phyloP scores from a whole-genome alignment of 2,888 invertebrate species.

The Drosophila borealis region DNA sequence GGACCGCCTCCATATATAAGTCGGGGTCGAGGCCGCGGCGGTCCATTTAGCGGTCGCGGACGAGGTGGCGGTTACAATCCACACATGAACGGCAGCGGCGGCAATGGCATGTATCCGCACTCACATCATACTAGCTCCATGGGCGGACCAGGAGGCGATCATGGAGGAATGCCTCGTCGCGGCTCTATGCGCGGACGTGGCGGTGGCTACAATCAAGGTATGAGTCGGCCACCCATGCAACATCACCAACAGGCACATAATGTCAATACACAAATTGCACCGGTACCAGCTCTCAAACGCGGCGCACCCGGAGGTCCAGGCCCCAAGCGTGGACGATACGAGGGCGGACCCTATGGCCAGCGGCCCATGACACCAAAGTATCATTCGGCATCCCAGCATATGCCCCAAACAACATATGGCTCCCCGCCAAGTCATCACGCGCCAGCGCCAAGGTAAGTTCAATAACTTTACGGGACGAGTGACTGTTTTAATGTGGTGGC shows the following conservation, averaged over 20 bases:
- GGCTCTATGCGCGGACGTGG: slow-evolving; percentile 84
- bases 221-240: slow-evolving; percentile 83
- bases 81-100: slow-evolving; percentile 77
- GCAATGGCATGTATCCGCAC: slow-evolving; percentile 71
- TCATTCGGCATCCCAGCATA: slow-evolving; percentile 80
- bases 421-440: slow-evolving; percentile 75
- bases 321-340: slow-evolving; percentile 84
- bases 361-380: slow-evolving; percentile 84
- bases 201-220: slow-evolving; percentile 81
- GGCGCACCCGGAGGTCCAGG: slow-evolving; percentile 84
- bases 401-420: slow-evolving; percentile 77
- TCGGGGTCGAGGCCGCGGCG: slow-evolving; percentile 83
- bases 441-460: slow-evolving; percentile 76
- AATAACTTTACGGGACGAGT: neutral
- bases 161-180: slow-evolving; percentile 79
- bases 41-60: slow-evolving; percentile 76
- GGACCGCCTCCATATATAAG: slow-evolving; percentile 66
- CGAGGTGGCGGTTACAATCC: slow-evolving; percentile 82
- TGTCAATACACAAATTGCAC: slow-evolving; percentile 84
- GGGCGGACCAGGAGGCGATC: slow-evolving; percentile 73
- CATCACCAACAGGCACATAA: slow-evolving; percentile 80
- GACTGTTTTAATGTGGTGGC: neutral
- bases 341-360: slow-evolving; percentile 83
- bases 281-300: slow-evolving; percentile 84
- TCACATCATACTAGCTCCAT: slow-evolving; percentile 67